Base-by-base conservation (phyloP, 53 echinoderm and acorn worm genomes). In the Zoroaster sp. region DNA sequence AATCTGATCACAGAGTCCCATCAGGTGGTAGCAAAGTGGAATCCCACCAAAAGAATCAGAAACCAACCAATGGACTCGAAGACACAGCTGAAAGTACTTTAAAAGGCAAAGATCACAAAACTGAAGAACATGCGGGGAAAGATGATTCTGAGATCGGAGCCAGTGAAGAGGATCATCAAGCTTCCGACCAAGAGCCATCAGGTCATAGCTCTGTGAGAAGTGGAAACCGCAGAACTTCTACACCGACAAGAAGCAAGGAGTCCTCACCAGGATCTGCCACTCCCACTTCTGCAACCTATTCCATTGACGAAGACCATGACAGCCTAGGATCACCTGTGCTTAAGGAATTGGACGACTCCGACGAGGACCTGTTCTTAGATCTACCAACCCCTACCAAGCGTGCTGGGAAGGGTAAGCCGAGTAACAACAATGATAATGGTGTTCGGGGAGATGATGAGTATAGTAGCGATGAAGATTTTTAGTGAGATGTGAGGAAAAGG, bases 391-490 rank as follows among this genome's bases (percentile, higher is more conserved):
- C 81, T 17, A 42, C 28, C 42, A 81, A 67, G 68, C 25, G 36
- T 15, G 81, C 44, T 28, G 67, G n/a, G 37, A 63, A 1, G 20
- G 23, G 65, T 18, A 78, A 78, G n/a, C 37, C 37, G 0, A 38
- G 36, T 4, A 59, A 38, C 55, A 78, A 78, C 63, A 63, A 78
- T 78, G 78, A 79, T n/a, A 66, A 68, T 21, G 81, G 68, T 41
- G 2, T 18, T 66, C 33, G 55, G 45, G 81, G 43, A 67, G 68
- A 68, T 31, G 81, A 81, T 43, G 81, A 81, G 15, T 81, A 81
- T 15, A 81, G 81, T 41, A 81, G 81, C n/a, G 81, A 81, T 67
- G 81, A 81, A 41, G 81, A 81, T 68, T 81, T 81, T 63, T 54
- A 81, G 68, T 66, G 31, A 67, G 31, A 12, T 5, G 15, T 65